Evolutionary conservation across 1,140 invertebrate genomes (phyloP), one percentile per base, ranked within the genome.

Genomic region (Vanessa tameamea): DNA sequence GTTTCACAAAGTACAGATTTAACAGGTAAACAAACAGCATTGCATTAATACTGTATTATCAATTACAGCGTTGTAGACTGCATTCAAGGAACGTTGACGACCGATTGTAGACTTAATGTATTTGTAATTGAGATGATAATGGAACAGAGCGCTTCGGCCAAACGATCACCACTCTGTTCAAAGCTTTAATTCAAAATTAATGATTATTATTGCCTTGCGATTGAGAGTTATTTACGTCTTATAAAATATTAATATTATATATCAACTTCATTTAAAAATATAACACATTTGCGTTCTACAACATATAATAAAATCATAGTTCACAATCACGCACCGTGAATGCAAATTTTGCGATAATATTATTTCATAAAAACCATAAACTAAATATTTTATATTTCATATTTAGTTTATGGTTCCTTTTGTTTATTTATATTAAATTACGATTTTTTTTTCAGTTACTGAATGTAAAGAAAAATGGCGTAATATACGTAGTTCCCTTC

Each of bases 381-480:
- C 26, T 31, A 31, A 2, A 31, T 31, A 31, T 4, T 6, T n/a
- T 6, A 23, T 23, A 57, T 16, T n/a, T n/a, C n/a, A n/a, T n/a
- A n/a, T n/a, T n/a, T n/a, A n/a, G n/a, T n/a, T n/a, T n/a, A n/a
- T n/a, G n/a, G n/a, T n/a, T n/a, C 9, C 13, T 50, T 50, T 15
- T 50, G 12, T 50, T 15, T n/a, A n/a, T 55, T n/a, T 16, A n/a
- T 55, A 8, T 13, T 59, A 48, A 26, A 47, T 47, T 50, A 47
- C 26, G 2, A 11, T 37, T 69, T 79, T 71, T 47, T 65, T 80
- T 80, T 14, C 80, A 84, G 82, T 84, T 9, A 66, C 72, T 47
- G 82, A 82, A 67, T 84, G 82, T 67, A 84, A 84, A 77, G 82
- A 84, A 66, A 84, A 84, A 82, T 84, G 80, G 81, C 69, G 79